Percentiles rank a stretch among this genome's conserved stretches.
These are phyloP conservation scores for Spatulosminthurus flaviceps DNA, from an alignment of 2,888 invertebrate genomes.

Conservation along the genomic window DNA sequence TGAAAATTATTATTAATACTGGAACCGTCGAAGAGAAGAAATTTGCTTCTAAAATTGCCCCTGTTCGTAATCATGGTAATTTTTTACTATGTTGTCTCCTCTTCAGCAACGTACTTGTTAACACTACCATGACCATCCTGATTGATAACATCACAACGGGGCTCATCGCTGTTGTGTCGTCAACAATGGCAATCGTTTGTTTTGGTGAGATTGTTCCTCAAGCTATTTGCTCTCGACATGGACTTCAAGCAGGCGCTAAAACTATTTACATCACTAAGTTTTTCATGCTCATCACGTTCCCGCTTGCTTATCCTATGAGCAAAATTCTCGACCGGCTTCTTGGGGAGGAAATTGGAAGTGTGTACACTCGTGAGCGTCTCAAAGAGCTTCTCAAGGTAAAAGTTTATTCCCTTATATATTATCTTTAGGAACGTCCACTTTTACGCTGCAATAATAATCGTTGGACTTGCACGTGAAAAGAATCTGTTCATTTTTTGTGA, in stretches of 20 bases:
- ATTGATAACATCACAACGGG: constrained; percentile 95
- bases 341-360: constrained; percentile 97
- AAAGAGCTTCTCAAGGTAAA: constrained; percentile 91
- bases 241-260: constrained; percentile 93
- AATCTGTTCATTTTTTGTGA: not conserved
- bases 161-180: constrained; percentile 85
- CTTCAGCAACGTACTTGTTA: constrained; percentile 90
- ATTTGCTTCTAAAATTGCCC: constrained; percentile 89
- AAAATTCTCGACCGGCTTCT: constrained; percentile 84
- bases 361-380: constrained; percentile 94
- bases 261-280: constrained; percentile 92
- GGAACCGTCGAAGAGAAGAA: constrained; percentile 83
- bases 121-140: constrained; percentile 95
- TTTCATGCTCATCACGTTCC: constrained; percentile 93
- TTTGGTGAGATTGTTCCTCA: constrained; percentile 97
- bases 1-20: constrained; percentile 93
- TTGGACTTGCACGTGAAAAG: too few species aligned
- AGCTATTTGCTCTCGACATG: constrained; percentile 95
- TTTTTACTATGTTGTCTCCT: constrained; percentile 84
- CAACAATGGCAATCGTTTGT: constrained; percentile 92
- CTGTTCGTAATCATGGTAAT: constrained; percentile 93
- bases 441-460: not conserved
- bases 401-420: constrained; percentile 10
- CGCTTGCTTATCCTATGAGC: constrained; percentile 91
- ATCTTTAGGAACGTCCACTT: not conserved